These are phyloP conservation scores for Iguana delicatissima DNA, from an alignment of 2,797 vertebrate species.

Conservation along the genomic window DNA sequence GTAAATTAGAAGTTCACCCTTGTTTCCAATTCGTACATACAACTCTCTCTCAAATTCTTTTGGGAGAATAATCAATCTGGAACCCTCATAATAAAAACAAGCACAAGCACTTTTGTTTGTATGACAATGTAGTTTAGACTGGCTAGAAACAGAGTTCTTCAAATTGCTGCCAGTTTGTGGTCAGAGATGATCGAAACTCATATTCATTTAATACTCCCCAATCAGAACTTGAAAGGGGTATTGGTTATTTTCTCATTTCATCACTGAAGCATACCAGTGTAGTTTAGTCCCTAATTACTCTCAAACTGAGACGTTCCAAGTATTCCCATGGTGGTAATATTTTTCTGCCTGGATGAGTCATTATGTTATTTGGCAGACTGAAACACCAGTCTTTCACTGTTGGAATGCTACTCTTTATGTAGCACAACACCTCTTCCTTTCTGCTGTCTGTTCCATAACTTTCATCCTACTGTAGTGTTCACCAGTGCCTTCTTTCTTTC, in stretches of 20 bases:
- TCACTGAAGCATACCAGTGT: slow-evolving; percentile 89
- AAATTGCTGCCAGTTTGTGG: slow-evolving; percentile 77
- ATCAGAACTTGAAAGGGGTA: slow-evolving; percentile 84
- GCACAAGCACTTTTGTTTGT: slow-evolving; percentile 52
- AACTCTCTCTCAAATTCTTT: not conserved
- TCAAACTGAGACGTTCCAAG: slow-evolving; percentile 89
- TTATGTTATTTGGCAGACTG: slow-evolving; percentile 91
- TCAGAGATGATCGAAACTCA: slow-evolving; percentile 77
- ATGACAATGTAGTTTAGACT: not conserved
- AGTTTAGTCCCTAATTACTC: slow-evolving; percentile 97
- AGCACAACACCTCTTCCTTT: slow-evolving; percentile 77
- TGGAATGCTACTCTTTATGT: slow-evolving; percentile 83
- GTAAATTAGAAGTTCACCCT: not conserved
- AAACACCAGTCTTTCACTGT: slow-evolving; percentile 87
- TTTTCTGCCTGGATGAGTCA: slow-evolving; percentile 95
- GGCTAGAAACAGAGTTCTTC: slow-evolving; percentile 42
- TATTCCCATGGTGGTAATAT: slow-evolving; percentile 96
- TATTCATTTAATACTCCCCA: slow-evolving; percentile 81
- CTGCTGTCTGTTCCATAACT: slow-evolving; percentile 79
- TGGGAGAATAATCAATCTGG: not conserved
- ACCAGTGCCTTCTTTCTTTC: slow-evolving; percentile 79
- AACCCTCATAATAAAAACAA: not conserved
- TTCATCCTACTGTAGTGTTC: slow-evolving; percentile 82
- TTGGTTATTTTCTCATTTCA: slow-evolving; percentile 86
- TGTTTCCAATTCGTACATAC: not conserved